Conservation (phyloP, 2,113 vertebrate genomes). For the Xyrauchen texanus region DNA sequence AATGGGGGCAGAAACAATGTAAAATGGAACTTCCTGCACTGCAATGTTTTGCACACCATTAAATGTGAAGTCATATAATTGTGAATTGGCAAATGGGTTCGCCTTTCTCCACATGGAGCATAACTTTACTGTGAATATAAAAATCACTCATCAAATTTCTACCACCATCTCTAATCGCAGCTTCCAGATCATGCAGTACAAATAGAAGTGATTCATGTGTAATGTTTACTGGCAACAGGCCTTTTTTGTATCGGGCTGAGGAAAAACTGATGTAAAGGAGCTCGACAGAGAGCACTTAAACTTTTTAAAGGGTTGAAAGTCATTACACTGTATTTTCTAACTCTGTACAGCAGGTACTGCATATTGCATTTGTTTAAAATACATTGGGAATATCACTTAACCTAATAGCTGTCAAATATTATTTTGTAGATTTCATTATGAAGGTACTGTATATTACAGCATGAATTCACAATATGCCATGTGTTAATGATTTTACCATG, state of each 20-base stretch:
- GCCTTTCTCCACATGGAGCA: slow-evolving; percentile 33
- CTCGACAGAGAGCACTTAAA: neutral
- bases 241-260: slow-evolving; percentile 12
- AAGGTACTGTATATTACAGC: too few relatives aligned
- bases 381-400: neutral
- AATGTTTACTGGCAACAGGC: slow-evolving; percentile 32
- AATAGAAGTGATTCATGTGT: slow-evolving; percentile 25
- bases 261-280: slow-evolving; percentile 29
- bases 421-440: too few relatives aligned
- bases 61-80: slow-evolving; percentile 60
- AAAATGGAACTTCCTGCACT: slow-evolving; percentile 72
- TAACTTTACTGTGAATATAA: slow-evolving; percentile 42
- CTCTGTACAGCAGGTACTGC: neutral
- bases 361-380: neutral
- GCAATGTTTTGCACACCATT: slow-evolving; percentile 70
- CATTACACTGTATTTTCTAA: neutral
- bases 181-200: slow-evolving; percentile 8
- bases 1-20: slow-evolving; percentile 75
- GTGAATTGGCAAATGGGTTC: slow-evolving; percentile 40
- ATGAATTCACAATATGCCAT: too few relatives aligned
- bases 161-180: neutral
- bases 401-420: too few relatives aligned
- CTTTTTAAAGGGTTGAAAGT: slow-evolving; percentile 5
- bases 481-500: too few relatives aligned
- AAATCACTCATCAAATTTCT: slow-evolving; percentile 34